Evolutionary conservation across 2,888 invertebrate genomes (phyloP), one percentile per base, ranked within the genome.

Genomic region (Heliconius aoede): DNA sequence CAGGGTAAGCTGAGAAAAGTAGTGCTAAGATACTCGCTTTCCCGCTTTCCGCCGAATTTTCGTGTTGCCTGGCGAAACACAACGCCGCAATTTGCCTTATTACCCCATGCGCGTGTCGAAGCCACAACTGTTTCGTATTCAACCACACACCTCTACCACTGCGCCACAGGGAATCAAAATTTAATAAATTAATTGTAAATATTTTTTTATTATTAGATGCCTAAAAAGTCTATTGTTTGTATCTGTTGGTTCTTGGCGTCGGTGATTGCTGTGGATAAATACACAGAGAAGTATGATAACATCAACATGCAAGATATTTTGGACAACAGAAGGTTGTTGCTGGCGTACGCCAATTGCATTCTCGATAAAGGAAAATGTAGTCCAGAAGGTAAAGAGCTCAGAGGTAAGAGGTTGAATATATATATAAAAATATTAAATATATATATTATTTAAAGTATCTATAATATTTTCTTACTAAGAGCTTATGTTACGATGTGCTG

Each of bases 241-340:
- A 4, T 81, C 30, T 78, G 78, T 72, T 82, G 81, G 73, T 72
- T 81, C 28, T 58, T 81, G 28, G 78, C 71, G 21, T 74, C 75
- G 7, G 82, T 77, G 2, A 55, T 81, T 0, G 80, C 80, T 26
- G 73, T 61, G 1, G 84, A 85, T 7, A 85, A 81, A 55, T 97
- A 97, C 85, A 96, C 96, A 7, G 95, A 95, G 78, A 96, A 96
- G 82, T 97, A 96, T 84, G 97, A 97, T 85, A 95, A 96, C 81
- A 90, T 97, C 74, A 95, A 97, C 85, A 81, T 97, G 78, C 96
- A 97, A 79, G 95, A 96, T 82, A 95, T 97, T 74, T 86, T 97
- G 32, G 86, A 84, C 1, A 97, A 96, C 87, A 95, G 96, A 72
- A 94, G 97, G 65, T 89, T 97, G 69, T 87, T 97, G 13, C 91